Evolutionary conservation across 2,113 vertebrate species (phyloP).

Genomic region (Atrichornis clamosus): DNA sequence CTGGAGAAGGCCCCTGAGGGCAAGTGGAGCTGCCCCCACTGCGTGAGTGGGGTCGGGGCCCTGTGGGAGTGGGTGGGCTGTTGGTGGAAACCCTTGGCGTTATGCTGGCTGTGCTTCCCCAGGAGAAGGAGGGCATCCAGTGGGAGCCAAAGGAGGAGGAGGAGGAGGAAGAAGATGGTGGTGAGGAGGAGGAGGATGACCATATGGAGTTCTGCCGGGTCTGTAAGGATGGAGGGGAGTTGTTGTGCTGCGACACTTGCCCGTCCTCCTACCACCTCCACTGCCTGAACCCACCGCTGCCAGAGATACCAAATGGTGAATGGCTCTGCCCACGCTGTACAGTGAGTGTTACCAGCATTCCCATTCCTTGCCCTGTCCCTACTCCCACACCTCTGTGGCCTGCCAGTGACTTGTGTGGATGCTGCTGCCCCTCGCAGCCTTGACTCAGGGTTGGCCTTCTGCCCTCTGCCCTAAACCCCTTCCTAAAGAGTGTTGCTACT

Average conservation of each 20-base stretch:
- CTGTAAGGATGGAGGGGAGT: slow-evolving; percentile 88
- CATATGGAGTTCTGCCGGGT: slow-evolving; percentile 99
- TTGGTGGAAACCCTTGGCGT: rapidly evolving
- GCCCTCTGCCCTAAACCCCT: background rate
- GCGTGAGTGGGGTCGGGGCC: slow-evolving; percentile 75
- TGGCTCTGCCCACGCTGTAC: slow-evolving; percentile 98
- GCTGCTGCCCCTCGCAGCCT: background rate
- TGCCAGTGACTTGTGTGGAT: background rate
- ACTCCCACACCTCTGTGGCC: background rate
- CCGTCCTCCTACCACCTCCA: slow-evolving; percentile 89
- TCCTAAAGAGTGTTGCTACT: background rate
- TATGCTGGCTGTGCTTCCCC: background rate
- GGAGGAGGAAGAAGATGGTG: slow-evolving; percentile 88
- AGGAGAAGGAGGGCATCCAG: slow-evolving; percentile 99
- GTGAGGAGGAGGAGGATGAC: slow-evolving; percentile 93
- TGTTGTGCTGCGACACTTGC: slow-evolving; percentile 63
- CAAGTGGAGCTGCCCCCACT: slow-evolving; percentile 98
- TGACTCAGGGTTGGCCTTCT: rapidly evolving
- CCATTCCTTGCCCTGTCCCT: background rate
- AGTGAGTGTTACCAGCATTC: slow-evolving; percentile 77
- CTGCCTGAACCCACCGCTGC: slow-evolving; percentile 94
- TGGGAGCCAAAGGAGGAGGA: slow-evolving; percentile 96
- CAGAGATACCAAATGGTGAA: slow-evolving; percentile 97
- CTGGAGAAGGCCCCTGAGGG: slow-evolving; percentile 96
- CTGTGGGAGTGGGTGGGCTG: rapidly evolving